Conservation (phyloP, 2,113 vertebrate species). For the Platysternon megacephalum region DNA sequence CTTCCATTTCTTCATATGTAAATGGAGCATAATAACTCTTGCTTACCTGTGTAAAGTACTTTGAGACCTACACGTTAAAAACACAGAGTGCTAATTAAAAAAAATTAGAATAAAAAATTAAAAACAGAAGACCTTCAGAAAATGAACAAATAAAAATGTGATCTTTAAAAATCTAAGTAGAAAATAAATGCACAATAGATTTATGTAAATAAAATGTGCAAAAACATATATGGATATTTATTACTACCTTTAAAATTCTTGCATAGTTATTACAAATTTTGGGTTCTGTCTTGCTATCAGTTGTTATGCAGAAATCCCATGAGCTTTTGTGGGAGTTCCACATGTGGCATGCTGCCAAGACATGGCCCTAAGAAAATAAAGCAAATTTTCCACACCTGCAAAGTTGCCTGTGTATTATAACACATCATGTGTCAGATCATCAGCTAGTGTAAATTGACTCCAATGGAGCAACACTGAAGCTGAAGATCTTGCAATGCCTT, state of each 20-base stretch:
- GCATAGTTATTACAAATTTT: background rate
- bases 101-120: background rate
- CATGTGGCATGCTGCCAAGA: background rate
- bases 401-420: background rate
- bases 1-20: background rate
- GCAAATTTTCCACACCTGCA: background rate
- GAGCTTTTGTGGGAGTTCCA: background rate
- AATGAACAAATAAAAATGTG: background rate
- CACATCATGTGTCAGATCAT: background rate
- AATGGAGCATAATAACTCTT: background rate
- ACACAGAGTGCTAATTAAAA: background rate
- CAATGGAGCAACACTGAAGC: background rate
- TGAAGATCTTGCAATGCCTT: background rate
- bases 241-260: background rate
- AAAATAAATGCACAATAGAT: background rate
- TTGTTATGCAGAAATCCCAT: background rate
- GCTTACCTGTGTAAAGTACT: background rate
- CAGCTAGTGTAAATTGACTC: background rate
- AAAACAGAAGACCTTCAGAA: background rate
- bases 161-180: background rate
- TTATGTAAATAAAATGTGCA: background rate
- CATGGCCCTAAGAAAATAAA: background rate
- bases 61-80: background rate
- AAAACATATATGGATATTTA: fast-evolving
- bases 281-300: background rate